Conservation (phyloP, 2,888 invertebrate species). For the Lasioglossum lativentre region DNA sequence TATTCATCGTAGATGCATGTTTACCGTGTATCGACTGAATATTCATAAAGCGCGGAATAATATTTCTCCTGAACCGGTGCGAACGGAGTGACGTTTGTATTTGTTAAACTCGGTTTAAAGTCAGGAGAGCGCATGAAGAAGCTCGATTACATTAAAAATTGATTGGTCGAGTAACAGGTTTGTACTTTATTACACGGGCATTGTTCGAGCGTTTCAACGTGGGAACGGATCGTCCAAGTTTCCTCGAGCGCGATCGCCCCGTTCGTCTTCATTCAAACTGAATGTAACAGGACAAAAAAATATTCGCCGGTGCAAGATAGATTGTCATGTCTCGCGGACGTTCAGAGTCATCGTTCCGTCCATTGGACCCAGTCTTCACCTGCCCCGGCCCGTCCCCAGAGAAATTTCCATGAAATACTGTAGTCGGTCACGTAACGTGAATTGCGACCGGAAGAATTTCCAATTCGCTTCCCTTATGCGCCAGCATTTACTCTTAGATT, state of each 20-base stretch:
- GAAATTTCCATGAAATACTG: constrained; percentile 72
- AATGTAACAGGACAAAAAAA: constrained; percentile 8
- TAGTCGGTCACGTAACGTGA: constrained; percentile 68
- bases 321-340: constrained; percentile 48
- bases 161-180: background rate
- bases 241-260: background rate
- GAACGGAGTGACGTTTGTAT: background rate
- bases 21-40: background rate
- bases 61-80: background rate
- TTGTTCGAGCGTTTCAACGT: background rate
- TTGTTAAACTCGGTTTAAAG: background rate
- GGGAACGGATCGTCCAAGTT: background rate
- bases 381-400: constrained; percentile 50
- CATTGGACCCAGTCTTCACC: constrained; percentile 48
- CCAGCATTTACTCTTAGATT: constrained; percentile 64
- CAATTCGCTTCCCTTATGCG: constrained; percentile 63
- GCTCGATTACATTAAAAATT: background rate
- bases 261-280: background rate
- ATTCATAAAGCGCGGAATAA: background rate
- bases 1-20: background rate
- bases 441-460: constrained; percentile 68
- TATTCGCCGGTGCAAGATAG: constrained; percentile 28
- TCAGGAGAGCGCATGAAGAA: background rate
- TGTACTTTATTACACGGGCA: background rate
- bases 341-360: constrained; percentile 50